Base-by-base conservation (phyloP, 2,888 invertebrate genomes). In the Hipparchia semele region DNA sequence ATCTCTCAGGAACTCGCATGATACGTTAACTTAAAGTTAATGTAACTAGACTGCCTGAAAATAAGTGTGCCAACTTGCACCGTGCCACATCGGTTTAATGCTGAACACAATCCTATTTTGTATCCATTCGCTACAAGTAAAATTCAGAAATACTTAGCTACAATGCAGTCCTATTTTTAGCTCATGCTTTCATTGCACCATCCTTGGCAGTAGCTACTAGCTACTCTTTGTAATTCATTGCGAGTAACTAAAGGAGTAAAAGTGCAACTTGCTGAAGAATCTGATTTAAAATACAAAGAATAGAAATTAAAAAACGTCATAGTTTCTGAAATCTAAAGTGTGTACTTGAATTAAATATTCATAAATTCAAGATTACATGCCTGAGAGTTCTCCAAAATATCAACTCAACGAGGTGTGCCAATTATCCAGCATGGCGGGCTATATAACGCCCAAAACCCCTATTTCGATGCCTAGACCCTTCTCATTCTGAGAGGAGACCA, bases 141-240 rank as follows among this genome's bases (percentile, higher is more conserved):
- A 54, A 39, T 65, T 66, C 65, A 12, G 39, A n/a, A 8, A 13
- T 60, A 6, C 23, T 23, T 23, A 23, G 23, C 23, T 23, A 23
- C 45, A 64, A 8, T 64, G 49, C 51, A 66, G 39, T n/a, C n/a
- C 12, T 51, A 49, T 71, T 71, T 60, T 65, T 68, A 39, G 39
- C 54, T 56, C 6, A 23, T 68, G 61, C 9, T 54, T 67, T n/a
- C 49, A 51, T 58, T 64, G 59, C 51, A 53, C 51, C 51, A 71
- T 64, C 23, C 64, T 64, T 64, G 49, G 62, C 23, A 23, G 49
- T 12, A 61, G 2, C n/a, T 39, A 5, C 6, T 12, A 61, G 2
- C n/a, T 39, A 5, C 6, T 13, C 49, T 49, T 6, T 49, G 33
- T 33, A 7, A 39, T 53, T 39, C 65, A 53, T 66, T 66, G 5